Base-by-base conservation (phyloP, 2,113 vertebrate species). In the Periophthalmodon schlosseri region DNA sequence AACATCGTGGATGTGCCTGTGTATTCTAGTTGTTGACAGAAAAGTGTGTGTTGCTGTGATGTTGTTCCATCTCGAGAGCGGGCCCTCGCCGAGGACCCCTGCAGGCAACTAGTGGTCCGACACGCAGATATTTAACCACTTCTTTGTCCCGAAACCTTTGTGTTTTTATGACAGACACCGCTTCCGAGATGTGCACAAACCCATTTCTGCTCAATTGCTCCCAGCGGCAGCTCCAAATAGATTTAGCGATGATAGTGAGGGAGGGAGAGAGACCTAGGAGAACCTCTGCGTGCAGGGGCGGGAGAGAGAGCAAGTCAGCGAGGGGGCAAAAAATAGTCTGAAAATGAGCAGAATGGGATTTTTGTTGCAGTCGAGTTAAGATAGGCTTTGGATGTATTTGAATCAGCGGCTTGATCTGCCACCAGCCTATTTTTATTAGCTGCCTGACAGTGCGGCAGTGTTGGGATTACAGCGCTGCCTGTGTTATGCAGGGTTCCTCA, bases 391-490 rank as follows among this genome's bases (percentile, higher is more conserved):
- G 89, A 93, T 93, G 88, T 77, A 75, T 84, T 74, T 82, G 86
- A 94, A 92, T 94, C 91, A 88, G 87, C 92, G 89, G 94, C 93
- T 93, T 91, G 92, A 93, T 93, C 90, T 89, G 91, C 94, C 92
- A 92, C 72, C 83, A 90, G 91, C 92, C 83, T 89, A 88, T 88
- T 87, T 92, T 90, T 89, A 87, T 86, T 68, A 90, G 82, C 87
- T 88, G 86, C 79, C 85, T 82, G 86, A 90, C 88, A 92, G 90
- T 69, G 33, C 15, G 24, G 91, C 92, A 80, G 84, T 91, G 84
- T 89, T 84, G 83, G 89, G 89, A 91, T 93, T 94, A 93, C 92
- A 92, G 77, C 84, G 80, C 81, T 68, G 85, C 80, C 86, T 86
- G 87, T 92, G 91, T 93, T 90, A 86, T 82, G 80, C 88, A 77